Evolutionary conservation across 2,797 vertebrate genomes (phyloP), one percentile per base, ranked within the genome.

Genomic region (Oceanodroma leucorhoa): DNA sequence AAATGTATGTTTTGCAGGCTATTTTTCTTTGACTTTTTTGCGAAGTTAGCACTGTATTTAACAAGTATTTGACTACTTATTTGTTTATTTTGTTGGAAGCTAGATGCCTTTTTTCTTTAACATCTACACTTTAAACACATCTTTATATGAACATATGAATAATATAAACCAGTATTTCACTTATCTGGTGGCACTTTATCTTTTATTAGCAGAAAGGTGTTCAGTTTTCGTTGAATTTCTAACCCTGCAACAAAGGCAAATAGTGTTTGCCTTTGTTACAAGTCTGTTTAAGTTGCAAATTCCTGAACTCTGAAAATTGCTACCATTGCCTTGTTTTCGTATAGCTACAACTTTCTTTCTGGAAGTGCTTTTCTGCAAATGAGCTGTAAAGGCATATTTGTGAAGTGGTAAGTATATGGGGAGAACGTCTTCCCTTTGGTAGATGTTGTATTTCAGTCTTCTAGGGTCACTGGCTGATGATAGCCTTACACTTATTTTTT

Each of bases 241-340:
- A 90, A 75, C 65, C 43, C 43, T 53, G 22, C 19, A 64, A 86
- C 72, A 78, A 86, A 93, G 51, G 61, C 53, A 89, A 71, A 43
- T 61, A 40, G 27, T 11, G 16, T 73, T 64, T 84, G 34, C 46
- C 43, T 90, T 90, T 93, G 51, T 95, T 94, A 64, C 13, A 14
- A 34, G 45, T 78, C 60, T 83, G 38, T 45, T 84, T 77, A 90
- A 89, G 41, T 53, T 65, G 29, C 27, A 61, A 86, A 92, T 92
- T 86, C 45, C 69, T 30, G 76, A 64, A 89, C 62, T 84, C 70
- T 65, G 50, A 65, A 84, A 94, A 96, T 81, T 89, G 71, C 65
- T 84, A 6, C n/a, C 4, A 3, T 62, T 93, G 55, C 40, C 69
- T 81, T 40, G 3, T 19, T 78, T 96, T 91, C 75, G 24, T 85